Conservation (phyloP, 2,113 vertebrate species). For the Psittacula cyanocephala region DNA sequence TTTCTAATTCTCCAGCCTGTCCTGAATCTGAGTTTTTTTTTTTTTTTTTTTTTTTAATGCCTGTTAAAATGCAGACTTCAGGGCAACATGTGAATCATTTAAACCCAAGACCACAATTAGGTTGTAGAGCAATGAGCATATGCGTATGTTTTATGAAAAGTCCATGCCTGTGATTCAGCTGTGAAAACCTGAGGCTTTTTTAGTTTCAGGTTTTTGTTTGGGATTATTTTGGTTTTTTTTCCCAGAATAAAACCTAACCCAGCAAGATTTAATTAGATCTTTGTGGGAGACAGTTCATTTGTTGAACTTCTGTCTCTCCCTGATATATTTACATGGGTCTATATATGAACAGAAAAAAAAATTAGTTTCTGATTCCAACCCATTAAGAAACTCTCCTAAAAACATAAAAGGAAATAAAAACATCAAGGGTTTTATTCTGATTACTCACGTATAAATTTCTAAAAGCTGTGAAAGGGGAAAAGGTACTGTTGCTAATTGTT, state of each 20-base stretch:
- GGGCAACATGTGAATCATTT: neutral
- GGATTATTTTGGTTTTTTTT: neutral
- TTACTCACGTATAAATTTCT: neutral
- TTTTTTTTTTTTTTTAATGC: neutral
- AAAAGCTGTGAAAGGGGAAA: neutral
- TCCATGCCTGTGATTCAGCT: neutral
- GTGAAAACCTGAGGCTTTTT: neutral
- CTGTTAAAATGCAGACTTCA: neutral
- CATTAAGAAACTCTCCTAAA: neutral
- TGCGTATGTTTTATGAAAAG: neutral
- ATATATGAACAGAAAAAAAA: neutral
- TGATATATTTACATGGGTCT: neutral
- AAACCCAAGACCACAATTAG: neutral
- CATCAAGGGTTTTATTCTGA: neutral
- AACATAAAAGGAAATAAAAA: neutral
- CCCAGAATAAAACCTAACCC: neutral
- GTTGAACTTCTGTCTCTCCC: neutral
- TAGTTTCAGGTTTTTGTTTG: neutral
- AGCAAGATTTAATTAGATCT: neutral
- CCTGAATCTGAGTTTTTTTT: neutral
- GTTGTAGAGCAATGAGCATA: neutral
- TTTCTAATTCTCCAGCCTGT: neutral
- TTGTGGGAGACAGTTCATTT: neutral
- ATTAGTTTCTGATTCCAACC: neutral
- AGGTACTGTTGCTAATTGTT: neutral